These are phyloP conservation scores for Eueremaeus valkanovi DNA, from an alignment of 2,888 invertebrate genomes.

Conservation along the genomic window DNA sequence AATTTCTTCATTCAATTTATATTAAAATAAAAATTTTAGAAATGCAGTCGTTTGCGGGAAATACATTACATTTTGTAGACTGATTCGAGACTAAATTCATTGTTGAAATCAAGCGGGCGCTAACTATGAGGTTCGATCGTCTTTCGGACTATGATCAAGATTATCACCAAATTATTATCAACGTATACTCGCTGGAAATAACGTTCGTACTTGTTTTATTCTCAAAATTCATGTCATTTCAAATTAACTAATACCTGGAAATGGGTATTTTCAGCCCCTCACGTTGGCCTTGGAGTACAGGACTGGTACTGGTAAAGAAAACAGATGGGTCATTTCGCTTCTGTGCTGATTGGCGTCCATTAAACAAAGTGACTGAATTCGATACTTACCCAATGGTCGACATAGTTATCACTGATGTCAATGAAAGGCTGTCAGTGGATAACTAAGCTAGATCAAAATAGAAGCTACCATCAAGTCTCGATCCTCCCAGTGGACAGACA, in stretches of 20 bases:
- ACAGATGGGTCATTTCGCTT: neutral
- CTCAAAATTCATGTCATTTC: too few relatives aligned
- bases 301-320: conserved; percentile 22
- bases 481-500: neutral
- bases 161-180: too few relatives aligned
- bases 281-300: neutral
- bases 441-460: neutral
- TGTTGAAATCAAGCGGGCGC: too few relatives aligned
- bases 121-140: too few relatives aligned
- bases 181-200: too few relatives aligned
- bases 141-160: too few relatives aligned
- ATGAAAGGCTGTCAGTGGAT: neutral
- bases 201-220: too few relatives aligned
- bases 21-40: too few relatives aligned
- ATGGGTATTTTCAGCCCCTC: neutral
- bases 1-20: too few relatives aligned
- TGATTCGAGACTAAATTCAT: neutral
- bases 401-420: neutral
- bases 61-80: neutral
- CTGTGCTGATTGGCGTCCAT: conserved; percentile 2
- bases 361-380: neutral
- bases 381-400: neutral
- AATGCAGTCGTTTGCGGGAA: neutral
- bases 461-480: neutral
- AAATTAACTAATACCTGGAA: neutral